Conservation (phyloP, 2,797 vertebrate species). For the Halcyon smyrnensis region DNA sequence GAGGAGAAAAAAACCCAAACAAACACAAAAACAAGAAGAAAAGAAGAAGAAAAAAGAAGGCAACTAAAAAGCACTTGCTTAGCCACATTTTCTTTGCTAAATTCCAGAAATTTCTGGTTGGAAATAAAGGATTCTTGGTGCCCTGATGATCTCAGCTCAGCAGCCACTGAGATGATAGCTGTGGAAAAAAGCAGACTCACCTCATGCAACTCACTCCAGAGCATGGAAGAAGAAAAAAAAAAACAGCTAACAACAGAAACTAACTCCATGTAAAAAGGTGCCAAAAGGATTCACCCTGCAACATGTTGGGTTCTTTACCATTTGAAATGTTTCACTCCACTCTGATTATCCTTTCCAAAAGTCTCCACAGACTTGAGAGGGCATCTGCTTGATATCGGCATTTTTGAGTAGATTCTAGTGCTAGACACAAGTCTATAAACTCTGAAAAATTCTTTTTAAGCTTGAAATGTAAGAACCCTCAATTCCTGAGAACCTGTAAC, state of each 20-base stretch:
- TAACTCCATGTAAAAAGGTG: background rate
- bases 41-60: background rate
- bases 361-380: background rate
- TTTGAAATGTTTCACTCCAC: background rate
- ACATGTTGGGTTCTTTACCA: background rate
- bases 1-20: rapidly evolving
- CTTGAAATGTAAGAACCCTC: background rate
- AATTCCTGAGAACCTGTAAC: background rate
- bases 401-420: background rate
- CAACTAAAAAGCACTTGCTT: background rate
- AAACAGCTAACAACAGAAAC: background rate
- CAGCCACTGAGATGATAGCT: background rate
- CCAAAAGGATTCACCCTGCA: background rate
- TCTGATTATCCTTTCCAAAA: background rate
- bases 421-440: background rate
- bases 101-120: background rate
- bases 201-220: background rate
- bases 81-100: background rate
- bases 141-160: background rate
- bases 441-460: background rate
- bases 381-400: rapidly evolving
- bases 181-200: background rate
- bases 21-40: no score
- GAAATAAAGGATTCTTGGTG: background rate
- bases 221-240: background rate